phyloP scores from a whole-genome alignment of 2,797 vertebrate genomes.

The Manis javanica region DNA sequence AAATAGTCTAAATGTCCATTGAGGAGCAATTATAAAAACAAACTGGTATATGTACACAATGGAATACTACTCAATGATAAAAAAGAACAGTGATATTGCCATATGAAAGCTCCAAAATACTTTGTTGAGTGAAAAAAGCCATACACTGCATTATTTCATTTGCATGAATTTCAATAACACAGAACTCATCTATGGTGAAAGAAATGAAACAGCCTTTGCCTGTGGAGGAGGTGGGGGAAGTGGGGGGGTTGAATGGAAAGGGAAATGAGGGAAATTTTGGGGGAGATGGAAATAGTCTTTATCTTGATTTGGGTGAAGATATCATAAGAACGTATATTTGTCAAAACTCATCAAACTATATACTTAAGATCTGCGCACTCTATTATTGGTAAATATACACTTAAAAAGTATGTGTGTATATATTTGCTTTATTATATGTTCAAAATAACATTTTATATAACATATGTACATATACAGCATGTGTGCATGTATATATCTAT shows the following conservation, averaged over 20 bases:
- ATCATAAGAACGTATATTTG: not conserved
- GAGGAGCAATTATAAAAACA: not conserved
- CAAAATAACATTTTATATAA: not conserved
- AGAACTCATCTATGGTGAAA: not conserved
- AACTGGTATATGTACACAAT: not conserved
- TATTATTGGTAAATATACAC: not conserved
- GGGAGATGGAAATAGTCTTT: not conserved
- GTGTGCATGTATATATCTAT: no score
- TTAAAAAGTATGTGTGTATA: not conserved
- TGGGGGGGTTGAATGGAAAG: not conserved
- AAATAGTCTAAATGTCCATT: not conserved
- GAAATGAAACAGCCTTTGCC: not conserved
- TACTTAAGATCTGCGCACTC: not conserved
- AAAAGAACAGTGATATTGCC: not conserved
- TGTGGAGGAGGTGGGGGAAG: not conserved
- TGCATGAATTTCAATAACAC: not conserved
- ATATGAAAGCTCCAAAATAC: constrained; percentile 10
- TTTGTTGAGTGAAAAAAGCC: not conserved
- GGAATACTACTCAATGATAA: not conserved
- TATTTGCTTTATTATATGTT: not conserved
- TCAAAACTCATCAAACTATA: constrained; percentile 14
- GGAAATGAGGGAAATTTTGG: not conserved
- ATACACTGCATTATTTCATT: constrained; percentile 10
- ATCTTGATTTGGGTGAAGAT: not conserved
- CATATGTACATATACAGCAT: not conserved